These are phyloP conservation scores for Leontocebus nigricollis DNA, from an alignment of 2,797 vertebrate genomes.

Conservation along the genomic window DNA sequence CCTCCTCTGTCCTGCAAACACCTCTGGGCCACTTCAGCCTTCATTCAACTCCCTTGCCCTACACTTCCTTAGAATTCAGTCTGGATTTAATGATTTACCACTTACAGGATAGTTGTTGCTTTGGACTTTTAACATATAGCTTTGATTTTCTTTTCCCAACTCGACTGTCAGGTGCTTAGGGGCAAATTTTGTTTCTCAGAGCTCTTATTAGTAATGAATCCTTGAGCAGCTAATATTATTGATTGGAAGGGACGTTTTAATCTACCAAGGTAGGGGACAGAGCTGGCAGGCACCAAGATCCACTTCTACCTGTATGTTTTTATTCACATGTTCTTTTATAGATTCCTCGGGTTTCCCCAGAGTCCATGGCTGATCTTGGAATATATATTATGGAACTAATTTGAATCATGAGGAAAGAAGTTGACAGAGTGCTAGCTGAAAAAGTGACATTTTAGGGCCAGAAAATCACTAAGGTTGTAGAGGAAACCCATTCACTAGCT, in stretches of 20 bases:
- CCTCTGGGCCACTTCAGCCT: background rate
- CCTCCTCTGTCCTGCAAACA: background rate
- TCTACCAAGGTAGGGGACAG: background rate
- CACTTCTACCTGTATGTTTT: background rate
- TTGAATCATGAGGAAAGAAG: background rate
- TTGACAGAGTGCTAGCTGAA: background rate
- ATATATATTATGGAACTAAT: background rate
- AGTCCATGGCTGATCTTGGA: background rate
- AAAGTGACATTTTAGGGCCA: background rate
- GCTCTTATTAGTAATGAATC: background rate
- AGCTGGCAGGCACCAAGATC: background rate
- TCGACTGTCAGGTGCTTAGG: background rate
- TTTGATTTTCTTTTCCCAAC: background rate
- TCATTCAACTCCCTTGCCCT: background rate
- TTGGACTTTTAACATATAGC: background rate
- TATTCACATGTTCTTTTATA: background rate
- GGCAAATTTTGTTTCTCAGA: background rate
- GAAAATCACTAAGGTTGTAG: background rate
- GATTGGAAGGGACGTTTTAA: background rate
- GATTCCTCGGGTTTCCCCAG: background rate
- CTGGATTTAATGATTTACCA: background rate
- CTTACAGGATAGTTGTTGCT: too few species aligned
- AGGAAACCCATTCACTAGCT: background rate
- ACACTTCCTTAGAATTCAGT: background rate
- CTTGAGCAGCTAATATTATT: background rate